Conservation (phyloP, 2,113 vertebrate species). For the Heptranchias perlo region DNA sequence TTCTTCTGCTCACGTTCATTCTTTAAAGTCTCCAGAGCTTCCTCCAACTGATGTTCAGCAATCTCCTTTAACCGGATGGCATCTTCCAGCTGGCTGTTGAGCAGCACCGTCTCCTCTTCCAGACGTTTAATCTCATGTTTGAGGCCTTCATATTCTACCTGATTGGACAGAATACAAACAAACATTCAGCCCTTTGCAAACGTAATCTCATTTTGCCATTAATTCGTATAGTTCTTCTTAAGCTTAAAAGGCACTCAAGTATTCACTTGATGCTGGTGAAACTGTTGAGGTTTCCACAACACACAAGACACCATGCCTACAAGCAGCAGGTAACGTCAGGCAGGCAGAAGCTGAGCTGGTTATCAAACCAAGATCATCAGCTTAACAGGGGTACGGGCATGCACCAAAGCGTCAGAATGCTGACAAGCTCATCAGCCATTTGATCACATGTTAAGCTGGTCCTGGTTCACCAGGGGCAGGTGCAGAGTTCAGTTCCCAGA, state of each 20-base stretch:
- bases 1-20: conserved; percentile 94
- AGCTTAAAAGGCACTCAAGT: not conserved
- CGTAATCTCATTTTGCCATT: not conserved
- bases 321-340: not conserved
- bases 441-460: not conserved
- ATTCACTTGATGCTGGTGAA: not conserved
- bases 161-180: conserved; percentile 58
- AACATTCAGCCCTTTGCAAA: conserved; percentile 54
- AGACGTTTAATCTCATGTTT: conserved; percentile 97
- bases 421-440: not conserved
- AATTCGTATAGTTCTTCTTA: not conserved
- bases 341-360: not conserved
- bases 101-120: conserved; percentile 89
- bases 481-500: not conserved
- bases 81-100: conserved; percentile 95
- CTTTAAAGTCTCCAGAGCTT: conserved; percentile 88
- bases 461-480: not conserved
- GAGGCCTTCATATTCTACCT: conserved; percentile 97
- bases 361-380: not conserved
- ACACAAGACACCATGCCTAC: not conserved
- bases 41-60: conserved; percentile 84
- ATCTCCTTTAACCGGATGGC: conserved; percentile 92
- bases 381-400: not conserved
- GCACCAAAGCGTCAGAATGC: not conserved
- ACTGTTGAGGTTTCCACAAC: not conserved